These are phyloP conservation scores for Dendrolimus pini DNA, from an alignment of 2,888 invertebrate species.

Conservation along the genomic window DNA sequence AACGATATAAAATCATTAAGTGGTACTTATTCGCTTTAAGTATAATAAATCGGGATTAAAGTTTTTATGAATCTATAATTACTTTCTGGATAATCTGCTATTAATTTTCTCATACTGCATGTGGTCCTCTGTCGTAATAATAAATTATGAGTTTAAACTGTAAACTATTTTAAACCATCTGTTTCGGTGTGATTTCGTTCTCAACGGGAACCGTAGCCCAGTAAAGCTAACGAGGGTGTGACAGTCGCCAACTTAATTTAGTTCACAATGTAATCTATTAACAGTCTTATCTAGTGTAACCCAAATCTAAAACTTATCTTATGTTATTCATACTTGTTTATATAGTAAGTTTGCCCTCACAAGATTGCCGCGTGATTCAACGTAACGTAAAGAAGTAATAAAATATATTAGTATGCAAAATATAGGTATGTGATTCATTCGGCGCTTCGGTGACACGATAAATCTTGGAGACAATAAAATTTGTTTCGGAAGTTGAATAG, in stretches of 20 bases:
- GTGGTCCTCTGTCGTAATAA: constrained; percentile 32
- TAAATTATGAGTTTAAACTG: constrained; percentile 39
- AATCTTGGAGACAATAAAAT: not conserved
- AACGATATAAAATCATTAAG: not conserved
- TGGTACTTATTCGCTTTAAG: not conserved
- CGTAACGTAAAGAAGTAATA: not conserved
- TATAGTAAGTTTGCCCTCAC: not conserved
- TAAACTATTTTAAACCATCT: constrained; percentile 25
- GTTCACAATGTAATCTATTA: constrained; percentile 40
- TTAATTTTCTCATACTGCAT: constrained; percentile 33
- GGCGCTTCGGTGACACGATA: not conserved
- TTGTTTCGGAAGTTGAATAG: not conserved
- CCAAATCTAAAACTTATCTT: constrained; percentile 19
- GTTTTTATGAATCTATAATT: constrained; percentile 16
- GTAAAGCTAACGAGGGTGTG: constrained; percentile 43
- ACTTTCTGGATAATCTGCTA: constrained; percentile 32
- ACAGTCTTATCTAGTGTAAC: constrained; percentile 34
- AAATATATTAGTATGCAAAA: not conserved
- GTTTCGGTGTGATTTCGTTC: constrained; percentile 27
- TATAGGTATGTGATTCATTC: not conserved
- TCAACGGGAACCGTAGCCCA: constrained; percentile 10
- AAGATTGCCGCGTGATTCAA: not conserved
- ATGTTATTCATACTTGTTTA: not conserved
- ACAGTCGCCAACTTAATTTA: constrained; percentile 47
- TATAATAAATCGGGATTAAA: constrained; percentile 1